phyloP scores from a whole-genome alignment of 2,113 vertebrate species.

The Lamprologus ornatipinnis region DNA sequence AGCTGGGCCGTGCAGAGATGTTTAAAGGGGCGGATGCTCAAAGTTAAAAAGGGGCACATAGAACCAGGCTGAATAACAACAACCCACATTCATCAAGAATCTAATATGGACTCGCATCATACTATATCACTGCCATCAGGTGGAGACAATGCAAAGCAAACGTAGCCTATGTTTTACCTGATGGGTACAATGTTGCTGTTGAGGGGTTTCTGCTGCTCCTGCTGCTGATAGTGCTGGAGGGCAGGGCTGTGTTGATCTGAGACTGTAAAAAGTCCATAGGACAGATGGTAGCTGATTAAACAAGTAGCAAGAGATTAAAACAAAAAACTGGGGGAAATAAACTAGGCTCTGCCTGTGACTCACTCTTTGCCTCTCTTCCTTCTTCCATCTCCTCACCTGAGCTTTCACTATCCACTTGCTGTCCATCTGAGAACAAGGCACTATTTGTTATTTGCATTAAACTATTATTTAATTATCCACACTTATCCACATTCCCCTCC shows the following conservation, averaged over 20 bases:
- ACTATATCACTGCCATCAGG: background rate
- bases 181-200: background rate
- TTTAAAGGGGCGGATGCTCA: background rate
- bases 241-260: background rate
- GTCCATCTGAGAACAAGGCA: background rate
- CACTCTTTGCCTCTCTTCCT: background rate
- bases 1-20: background rate
- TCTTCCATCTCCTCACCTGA: background rate
- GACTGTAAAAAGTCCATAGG: background rate
- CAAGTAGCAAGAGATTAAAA: background rate
- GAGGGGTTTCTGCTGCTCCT: background rate
- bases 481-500: background rate
- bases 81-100: background rate
- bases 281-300: background rate
- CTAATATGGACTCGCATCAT: background rate
- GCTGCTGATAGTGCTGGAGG: background rate
- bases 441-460: background rate
- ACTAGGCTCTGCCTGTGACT: background rate
- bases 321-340: background rate
- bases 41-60: background rate
- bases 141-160: background rate
- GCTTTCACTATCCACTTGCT: background rate
- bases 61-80: background rate
- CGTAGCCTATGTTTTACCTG: background rate
- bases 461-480: background rate